Conservation (phyloP, 2,888 invertebrate species). For the Odontomyia ornata region DNA sequence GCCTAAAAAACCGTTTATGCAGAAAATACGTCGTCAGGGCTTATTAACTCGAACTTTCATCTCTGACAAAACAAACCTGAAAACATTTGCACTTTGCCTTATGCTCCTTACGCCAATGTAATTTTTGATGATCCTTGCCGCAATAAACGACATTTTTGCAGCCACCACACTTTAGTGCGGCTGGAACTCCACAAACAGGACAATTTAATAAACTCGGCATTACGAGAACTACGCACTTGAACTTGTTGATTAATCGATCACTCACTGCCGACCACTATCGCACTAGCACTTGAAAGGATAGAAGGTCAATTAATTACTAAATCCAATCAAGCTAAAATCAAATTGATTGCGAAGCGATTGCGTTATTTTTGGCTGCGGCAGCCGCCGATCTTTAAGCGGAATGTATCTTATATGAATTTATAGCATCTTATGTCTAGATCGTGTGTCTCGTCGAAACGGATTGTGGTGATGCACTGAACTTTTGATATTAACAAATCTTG, state of each 20-base stretch:
- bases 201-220: constrained; percentile 61
- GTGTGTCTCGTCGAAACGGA: not conserved
- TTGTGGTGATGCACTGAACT: not conserved
- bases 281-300: not conserved
- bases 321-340: too few relatives aligned
- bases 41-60: too few relatives aligned
- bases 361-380: too few relatives aligned
- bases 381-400: too few relatives aligned
- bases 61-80: too few relatives aligned
- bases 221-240: not conserved
- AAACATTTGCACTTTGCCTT: constrained; percentile 69
- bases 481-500: constrained; percentile 28
- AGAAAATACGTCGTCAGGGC: too few relatives aligned
- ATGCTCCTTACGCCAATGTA: constrained; percentile 76
- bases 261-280: not conserved
- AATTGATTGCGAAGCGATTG: too few relatives aligned
- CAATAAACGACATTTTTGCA: constrained; percentile 77
- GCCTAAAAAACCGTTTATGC: too few relatives aligned
- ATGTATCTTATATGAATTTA: too few relatives aligned
- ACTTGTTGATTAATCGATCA: not conserved
- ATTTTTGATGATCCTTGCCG: constrained; percentile 75
- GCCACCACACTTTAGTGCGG: constrained; percentile 73
- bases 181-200: constrained; percentile 70
- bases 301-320: too few relatives aligned
- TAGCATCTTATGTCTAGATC: too few relatives aligned